Percentiles rank a stretch among this genome's conserved stretches.
Evolutionary conservation across 2,888 invertebrate species (phyloP).

Genomic region (Criorhina ranunculi): DNA sequence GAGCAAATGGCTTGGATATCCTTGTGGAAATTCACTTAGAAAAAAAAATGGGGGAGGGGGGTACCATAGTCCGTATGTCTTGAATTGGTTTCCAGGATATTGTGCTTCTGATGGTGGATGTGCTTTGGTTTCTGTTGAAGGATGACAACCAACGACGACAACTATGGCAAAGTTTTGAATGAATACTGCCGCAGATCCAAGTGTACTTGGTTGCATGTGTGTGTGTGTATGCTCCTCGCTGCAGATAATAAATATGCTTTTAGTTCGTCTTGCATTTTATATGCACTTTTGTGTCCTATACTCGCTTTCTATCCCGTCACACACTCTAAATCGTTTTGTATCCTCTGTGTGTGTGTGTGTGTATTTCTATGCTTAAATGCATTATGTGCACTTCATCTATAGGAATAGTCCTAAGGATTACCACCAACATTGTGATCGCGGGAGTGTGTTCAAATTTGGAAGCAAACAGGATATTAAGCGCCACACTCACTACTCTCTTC

Average conservation of each 20-base stretch:
- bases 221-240: constrained; percentile 9
- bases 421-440: background rate
- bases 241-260: constrained; percentile 34
- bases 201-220: constrained; percentile 10
- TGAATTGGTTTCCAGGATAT: constrained; percentile 18
- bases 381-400: background rate
- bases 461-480: constrained; percentile 28
- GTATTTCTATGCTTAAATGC: constrained; percentile 2
- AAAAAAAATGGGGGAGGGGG: background rate
- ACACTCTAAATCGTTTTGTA: constrained; percentile 14
- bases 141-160: background rate
- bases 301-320: background rate
- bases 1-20: constrained; percentile 19
- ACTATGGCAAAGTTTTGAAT: constrained; percentile 23
- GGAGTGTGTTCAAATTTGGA: constrained; percentile 12
- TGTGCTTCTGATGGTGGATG: constrained; percentile 4
- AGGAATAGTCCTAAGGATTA: constrained; percentile 12
- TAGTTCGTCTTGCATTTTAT: constrained; percentile 14
- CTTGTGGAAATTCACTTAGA: constrained; percentile 28
- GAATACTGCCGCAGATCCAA: constrained; percentile 18
- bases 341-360: background rate
- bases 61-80: background rate
- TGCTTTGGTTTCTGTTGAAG: constrained; percentile 13
- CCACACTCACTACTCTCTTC: background rate
- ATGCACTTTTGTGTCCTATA: background rate